Evolutionary conservation across 2,888 invertebrate genomes (phyloP), one percentile per base, ranked within the genome.

Genomic region (Helicoverpa assulta): DNA sequence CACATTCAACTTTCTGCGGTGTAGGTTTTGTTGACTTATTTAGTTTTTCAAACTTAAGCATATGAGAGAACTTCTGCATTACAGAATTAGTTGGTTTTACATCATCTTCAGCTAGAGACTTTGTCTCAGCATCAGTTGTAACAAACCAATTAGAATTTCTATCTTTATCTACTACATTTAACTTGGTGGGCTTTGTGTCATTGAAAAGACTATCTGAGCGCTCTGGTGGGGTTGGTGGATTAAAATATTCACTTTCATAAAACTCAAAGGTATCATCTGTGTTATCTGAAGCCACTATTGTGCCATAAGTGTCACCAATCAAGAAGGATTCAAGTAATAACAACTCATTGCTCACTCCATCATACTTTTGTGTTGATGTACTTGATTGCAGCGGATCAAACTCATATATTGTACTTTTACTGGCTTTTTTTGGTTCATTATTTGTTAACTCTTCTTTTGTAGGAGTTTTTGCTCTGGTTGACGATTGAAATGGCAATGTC

Each of bases 291-390:
- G 93, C 93, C 14, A 95, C 95, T 58, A 97, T 96, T 55, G 96
- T 96, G 7, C 97, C 97, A 83, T 97, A 97, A 21, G 97, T 96
- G 73, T 97, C 97, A 51, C 97, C 97, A 72, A 97, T 97, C 12
- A 98, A 91, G 62, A 97, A 95, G 60, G 97, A 96, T 87, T 98
- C 97, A 29, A 98, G 87, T 26, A 97, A 87, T 80, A 97, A 90
- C 53, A 97, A 86, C 85, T 97, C 97, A 89, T 97, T 97, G 73
- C 96, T 97, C 73, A 96, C 79, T 26, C 95, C 95, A 10, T 92
- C 91, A 86, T 91, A 94, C 65, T 86, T 92, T 50, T 86, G 77
- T 19, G 88, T 67, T 10, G 86, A 75, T 29, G 76, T 81, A 60
- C 85, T 86, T 3, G 86, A 80, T 62, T 92, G 92, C 29, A 97